Evolutionary conservation across 2,888 invertebrate species (phyloP), one percentile per base, ranked within the genome.

Genomic region (Tipula helvola): DNA sequence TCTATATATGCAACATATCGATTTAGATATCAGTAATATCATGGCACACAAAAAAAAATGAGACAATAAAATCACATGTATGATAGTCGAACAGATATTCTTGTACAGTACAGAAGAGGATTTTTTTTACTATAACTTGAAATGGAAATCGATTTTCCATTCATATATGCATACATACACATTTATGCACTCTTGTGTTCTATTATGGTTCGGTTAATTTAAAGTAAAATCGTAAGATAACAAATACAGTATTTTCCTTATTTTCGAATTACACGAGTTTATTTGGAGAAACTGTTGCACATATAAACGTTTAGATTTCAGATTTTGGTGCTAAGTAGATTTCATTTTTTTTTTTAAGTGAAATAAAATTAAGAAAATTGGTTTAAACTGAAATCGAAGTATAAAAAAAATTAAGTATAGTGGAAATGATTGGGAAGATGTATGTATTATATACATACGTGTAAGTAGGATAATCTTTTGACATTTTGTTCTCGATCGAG

Each of bases 11-110:
- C 28, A 28, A 71, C 10, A 71, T 71, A 71, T 71, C 71, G 71
- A 71, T 71, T 71, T 71, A 71, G 71, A 71, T 71, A 71, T 71
- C 71, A 28, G 71, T 71, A 71, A 28, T 28, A 71, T 71, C 71
- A 71, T 71, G 28, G 28, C 28, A 71, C 28, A 71, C 71, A 71
- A 71, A 71, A 71, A 13, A 71, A 71, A 71, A 71, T 71, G 71
- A 71, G 71, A 71, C 71, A 71, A 71, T 71, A 71, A 71, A 71
- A 71, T 71, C 71, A 71, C 71, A 71, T 71, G 71, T 71, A 57
- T 16, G 52, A 57, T 57, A 57, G 52, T 57, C 52, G 28, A 71
- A 28, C 71, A 52, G n/a, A 52, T 5, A 52, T 52, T n/a, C 8
- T 28, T 57, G 4, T 28, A 71, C 71, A 28, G 28, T 28, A 28